Evolutionary conservation across 2,113 vertebrate genomes (phyloP).

Genomic region (Mormoops blainvillei): DNA sequence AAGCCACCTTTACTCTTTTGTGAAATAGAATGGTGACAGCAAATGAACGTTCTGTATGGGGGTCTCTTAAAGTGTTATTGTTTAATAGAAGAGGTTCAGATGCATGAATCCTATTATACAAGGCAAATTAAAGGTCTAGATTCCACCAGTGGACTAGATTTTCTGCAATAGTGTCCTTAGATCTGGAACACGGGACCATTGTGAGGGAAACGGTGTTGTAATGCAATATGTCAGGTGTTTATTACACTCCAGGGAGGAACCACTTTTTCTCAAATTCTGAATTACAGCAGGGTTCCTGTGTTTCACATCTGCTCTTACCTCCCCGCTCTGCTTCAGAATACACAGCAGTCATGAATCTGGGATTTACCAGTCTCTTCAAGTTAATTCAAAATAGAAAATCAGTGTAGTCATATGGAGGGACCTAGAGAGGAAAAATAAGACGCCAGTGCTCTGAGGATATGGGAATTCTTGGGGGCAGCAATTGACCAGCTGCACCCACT

Average conservation of each 20-base stretch:
- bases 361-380: not conserved
- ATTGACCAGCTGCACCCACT: not conserved
- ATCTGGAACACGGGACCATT: not conserved
- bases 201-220: not conserved
- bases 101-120: not conserved
- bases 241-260: not conserved
- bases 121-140: not conserved
- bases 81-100: not conserved
- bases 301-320: not conserved
- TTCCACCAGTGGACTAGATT: not conserved
- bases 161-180: not conserved
- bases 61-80: not conserved
- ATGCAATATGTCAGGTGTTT: not conserved
- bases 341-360: not conserved
- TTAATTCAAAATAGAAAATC: slow-evolving; percentile 38
- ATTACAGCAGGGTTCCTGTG: not conserved
- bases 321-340: not conserved
- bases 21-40: not conserved
- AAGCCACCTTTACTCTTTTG: not conserved
- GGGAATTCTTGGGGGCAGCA: not conserved
- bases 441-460: not conserved
- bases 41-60: not conserved
- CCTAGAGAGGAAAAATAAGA: not conserved
- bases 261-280: not conserved
- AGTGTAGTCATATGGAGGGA: not conserved